Evolutionary conservation across 2,888 invertebrate genomes (phyloP), one percentile per base, ranked within the genome.

Genomic region (Phragmatobia fuliginosa): DNA sequence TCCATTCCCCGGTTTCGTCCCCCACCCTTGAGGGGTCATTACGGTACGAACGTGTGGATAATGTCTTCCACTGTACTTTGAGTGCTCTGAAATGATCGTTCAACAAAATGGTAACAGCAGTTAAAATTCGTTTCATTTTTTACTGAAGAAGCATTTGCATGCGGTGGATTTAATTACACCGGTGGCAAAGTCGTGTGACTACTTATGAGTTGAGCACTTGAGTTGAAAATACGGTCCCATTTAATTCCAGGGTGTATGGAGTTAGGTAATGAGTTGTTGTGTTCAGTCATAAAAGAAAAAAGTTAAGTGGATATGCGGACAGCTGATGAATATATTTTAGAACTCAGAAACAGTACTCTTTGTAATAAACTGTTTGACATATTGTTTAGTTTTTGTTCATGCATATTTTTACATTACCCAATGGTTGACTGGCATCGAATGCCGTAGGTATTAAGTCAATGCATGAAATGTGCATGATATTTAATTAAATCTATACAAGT

Each of bases 11-110:
- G 73, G 76, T 73, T 73, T 72, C 78, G 81, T 79, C 78, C 79
- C 79, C 80, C 77, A 74, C 80, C 74, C 82, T 83, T 85, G 79
- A 84, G 86, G 87, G 87, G 90, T 90, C 90, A 88, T 92, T 92
- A 91, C 82, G 79, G 75, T 36, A 73, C 73, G 82, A 88, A 89
- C 89, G 88, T 90, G 91, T 88, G 89, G 89, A 86, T 92, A 91
- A 92, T 91, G 90, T 86, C 85, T 86, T 83, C 79, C 81, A 79
- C 82, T 78, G 79, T 74, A 69, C 80, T 79, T 79, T 78, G 77
- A 85, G 83, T 83, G 82, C 82, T 85, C 73, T 70, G 73, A 79
- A 84, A 83, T 80, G 85, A 83, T 85, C 84, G 83, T 86, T 88
- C 82, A 81, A 84, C 84, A 80, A 84, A 84, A 84, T 80, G 83